phyloP scores from a whole-genome alignment of 2,113 vertebrate genomes.

The Urocitellus parryii region DNA sequence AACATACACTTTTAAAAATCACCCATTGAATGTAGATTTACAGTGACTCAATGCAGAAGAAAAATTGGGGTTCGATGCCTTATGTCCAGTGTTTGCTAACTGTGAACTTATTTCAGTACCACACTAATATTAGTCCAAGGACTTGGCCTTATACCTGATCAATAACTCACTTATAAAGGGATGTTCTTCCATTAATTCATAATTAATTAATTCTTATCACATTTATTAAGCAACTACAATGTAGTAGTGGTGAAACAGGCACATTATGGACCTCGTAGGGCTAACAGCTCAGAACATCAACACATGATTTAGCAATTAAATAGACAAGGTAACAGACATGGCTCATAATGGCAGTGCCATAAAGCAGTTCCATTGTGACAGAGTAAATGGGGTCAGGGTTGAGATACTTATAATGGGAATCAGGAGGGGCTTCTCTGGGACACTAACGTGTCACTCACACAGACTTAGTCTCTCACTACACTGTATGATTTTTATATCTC shows the following conservation, averaged over 20 bases:
- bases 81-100: neutral
- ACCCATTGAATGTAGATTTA: neutral
- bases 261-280: accelerated
- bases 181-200: neutral
- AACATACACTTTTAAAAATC: neutral
- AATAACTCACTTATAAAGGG: neutral
- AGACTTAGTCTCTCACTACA: neutral
- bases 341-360: neutral
- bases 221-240: too few relatives aligned
- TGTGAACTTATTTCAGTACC: neutral
- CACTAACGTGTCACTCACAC: neutral
- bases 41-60: neutral
- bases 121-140: accelerated
- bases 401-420: neutral
- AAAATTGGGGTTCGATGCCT: neutral
- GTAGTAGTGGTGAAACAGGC: neutral
- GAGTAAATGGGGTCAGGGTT: neutral
- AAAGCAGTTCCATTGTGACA: neutral
- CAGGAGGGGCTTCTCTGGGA: neutral
- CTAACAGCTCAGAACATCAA: neutral
- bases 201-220: neutral
- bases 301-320: accelerated
- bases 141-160: neutral
- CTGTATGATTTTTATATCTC: neutral
- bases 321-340: neutral